These are phyloP conservation scores for Diadumene lineata DNA, from an alignment of 92 coral and sea anemone species.

Conservation along the genomic window DNA sequence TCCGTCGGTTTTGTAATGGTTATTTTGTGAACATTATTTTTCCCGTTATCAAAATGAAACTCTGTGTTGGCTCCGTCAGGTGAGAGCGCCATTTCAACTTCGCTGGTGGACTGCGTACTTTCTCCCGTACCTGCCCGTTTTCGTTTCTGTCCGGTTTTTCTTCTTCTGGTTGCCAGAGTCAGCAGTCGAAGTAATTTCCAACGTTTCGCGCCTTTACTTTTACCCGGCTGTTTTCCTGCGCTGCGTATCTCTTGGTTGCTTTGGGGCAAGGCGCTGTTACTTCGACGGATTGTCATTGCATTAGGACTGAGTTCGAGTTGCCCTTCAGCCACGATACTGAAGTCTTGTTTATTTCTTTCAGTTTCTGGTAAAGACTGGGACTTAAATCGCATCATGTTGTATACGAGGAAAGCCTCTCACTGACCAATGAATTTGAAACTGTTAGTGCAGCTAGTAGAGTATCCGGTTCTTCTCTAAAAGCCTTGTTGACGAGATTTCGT, in stretches of 20 bases:
- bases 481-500: not conserved
- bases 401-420: no score
- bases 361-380: conserved; percentile 38
- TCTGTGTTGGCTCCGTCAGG: not conserved
- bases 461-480: not conserved
- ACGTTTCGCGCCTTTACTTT: conserved; percentile 23
- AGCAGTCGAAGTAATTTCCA: conserved; percentile 39
- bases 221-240: conserved; percentile 18
- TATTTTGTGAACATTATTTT: conserved; percentile 8
- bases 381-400: conserved; percentile 38
- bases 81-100: not conserved
- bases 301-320: conserved; percentile 1
- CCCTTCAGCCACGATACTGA: conserved; percentile 23
- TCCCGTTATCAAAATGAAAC: conserved; percentile 16
- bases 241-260: conserved; percentile 26
- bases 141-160: conserved; percentile 7
- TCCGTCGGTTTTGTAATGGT: conserved; percentile 23
- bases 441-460: no score
- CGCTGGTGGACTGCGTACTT: conserved; percentile 14
- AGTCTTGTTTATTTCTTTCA: conserved; percentile 26
- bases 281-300: conserved; percentile 16
- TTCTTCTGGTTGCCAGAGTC: conserved; percentile 23
- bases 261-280: conserved; percentile 34
- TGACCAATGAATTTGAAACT: no score
- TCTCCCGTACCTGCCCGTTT: conserved; percentile 1